Base-by-base conservation (phyloP, 2,888 invertebrate species). In the Acleris cristana region DNA sequence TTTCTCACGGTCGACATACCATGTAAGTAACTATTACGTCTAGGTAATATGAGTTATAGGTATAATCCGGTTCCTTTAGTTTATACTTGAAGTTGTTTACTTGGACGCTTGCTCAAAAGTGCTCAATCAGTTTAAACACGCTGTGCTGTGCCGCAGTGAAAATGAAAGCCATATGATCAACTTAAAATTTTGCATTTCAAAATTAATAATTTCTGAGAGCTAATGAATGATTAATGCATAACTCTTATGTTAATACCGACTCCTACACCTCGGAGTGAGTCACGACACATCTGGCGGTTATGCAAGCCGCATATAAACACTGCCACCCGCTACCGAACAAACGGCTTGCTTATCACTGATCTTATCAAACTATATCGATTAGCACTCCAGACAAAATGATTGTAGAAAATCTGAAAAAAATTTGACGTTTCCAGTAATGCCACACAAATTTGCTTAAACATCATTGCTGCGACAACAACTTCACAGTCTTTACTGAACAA, bases 1-100 rank as follows among this genome's bases (percentile, higher is more conserved):
- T 85, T 90, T 91, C 91, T 87, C 91, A 91, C 90, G 90, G 83
- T 86, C 78, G 75, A 81, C 79, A 80, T 78, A 73, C 76, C 72
- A 75, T 57, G 62, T 53, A 58, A 56, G 55, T 18, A 52, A 63
- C 48, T 53, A 62, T 63, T 67, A 67, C 67, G 63, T 67, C 57
- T 45, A 57, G 40, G 58, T 63, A 67, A 67, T 52, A 56, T 44
- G 68, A 45, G 44, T 65, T 69, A 60, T 54, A 52, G 51, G 48
- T 53, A 55, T 18, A 44, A 52, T 55, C 45, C 65, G 16, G 30
- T 48, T 60, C 51, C 58, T 49, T 54, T 56, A 40, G 34, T 51
- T 61, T 52, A 66, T 57, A 23, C 30, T 30, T 30, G 19, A 23
- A n/a, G 21, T 21, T 19, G 14, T 19, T 10, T 12, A 51, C 51